phyloP scores from a whole-genome alignment of 1,140 invertebrate species.

The Delia radicum region DNA sequence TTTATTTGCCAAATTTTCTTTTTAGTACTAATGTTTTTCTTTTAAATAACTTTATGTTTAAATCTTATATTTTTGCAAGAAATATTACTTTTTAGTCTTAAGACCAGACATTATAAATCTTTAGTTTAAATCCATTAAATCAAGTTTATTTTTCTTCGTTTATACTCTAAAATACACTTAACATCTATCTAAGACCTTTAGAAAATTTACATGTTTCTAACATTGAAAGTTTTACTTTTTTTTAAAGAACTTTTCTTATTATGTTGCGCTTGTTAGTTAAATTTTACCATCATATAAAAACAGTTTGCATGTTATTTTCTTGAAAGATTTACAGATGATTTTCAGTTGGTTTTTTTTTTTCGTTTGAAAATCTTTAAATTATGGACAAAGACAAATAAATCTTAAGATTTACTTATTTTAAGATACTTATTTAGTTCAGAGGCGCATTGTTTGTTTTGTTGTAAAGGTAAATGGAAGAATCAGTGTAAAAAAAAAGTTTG shows the following conservation, averaged over 20 bases:
- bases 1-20: neutral
- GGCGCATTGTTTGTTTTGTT: neutral
- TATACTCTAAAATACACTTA: too few relatives aligned
- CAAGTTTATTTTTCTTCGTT: conserved; percentile 5
- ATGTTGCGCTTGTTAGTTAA: neutral
- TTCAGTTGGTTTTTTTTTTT: too few relatives aligned
- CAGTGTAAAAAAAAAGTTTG: neutral
- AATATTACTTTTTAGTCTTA: neutral
- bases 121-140: conserved; percentile 20
- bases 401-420: conserved; percentile 9
- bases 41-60: neutral
- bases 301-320: neutral
- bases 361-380: conserved; percentile 11
- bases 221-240: neutral
- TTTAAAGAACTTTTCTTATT: neutral
- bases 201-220: neutral
- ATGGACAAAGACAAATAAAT: conserved; percentile 23
- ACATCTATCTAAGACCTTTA: neutral
- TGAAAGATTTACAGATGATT: conserved; percentile 18
- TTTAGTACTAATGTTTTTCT: neutral
- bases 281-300: too few relatives aligned
- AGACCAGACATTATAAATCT: conserved; percentile 21
- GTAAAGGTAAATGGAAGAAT: too few relatives aligned
- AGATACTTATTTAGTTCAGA: neutral
- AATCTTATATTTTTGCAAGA: neutral